Evolutionary conservation across 1,140 invertebrate genomes (phyloP), one percentile per base, ranked within the genome.

Genomic region (Varroa destructor): DNA sequence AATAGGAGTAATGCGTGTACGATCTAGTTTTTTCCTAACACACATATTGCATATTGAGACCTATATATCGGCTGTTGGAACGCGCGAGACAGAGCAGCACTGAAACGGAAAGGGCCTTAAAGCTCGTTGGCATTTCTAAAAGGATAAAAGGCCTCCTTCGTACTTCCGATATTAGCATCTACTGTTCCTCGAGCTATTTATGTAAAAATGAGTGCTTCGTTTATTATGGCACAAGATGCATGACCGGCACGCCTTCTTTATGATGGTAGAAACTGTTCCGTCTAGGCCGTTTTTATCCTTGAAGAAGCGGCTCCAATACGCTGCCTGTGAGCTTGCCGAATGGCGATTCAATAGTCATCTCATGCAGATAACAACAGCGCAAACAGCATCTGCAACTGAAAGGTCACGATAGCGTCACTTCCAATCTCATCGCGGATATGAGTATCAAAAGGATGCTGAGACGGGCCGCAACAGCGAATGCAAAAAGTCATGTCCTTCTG

Each of bases 341-440:
- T 12, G 61, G 14, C 8, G 61, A 12, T 8, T 67, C 61, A 37
- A 67, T 46, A 12, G 46, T 37, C 61, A 67, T 67, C 61, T 14
- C 61, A 36, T 67, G 61, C 8, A 67, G 61, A 67, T 37, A 67
- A 8, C 37, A 67, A 40, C 61, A 67, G 1, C 12, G 61, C 40
- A 67, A 40, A 8, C 61, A 67, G 37, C 61, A 67, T n/a, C 61
- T 37, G 61, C 61, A 67, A 40, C 61, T 37, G 40, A 8, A 40
- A 67, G 36, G 14, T 1, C 12, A 46, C 61, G 61, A 67, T 14
- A 3, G 40, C 36, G 36, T 67, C 61, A 67, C 61, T 67, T 40
- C 61, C 61, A 12, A 40, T 40, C 40, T 12, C 12, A 40, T 67
- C 61, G 5, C 37, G 40, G 61, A 67, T 67, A 40, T 36, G 46